Evolutionary conservation across 2,888 invertebrate genomes (phyloP).

Genomic region (Tenthredo mesomela): DNA sequence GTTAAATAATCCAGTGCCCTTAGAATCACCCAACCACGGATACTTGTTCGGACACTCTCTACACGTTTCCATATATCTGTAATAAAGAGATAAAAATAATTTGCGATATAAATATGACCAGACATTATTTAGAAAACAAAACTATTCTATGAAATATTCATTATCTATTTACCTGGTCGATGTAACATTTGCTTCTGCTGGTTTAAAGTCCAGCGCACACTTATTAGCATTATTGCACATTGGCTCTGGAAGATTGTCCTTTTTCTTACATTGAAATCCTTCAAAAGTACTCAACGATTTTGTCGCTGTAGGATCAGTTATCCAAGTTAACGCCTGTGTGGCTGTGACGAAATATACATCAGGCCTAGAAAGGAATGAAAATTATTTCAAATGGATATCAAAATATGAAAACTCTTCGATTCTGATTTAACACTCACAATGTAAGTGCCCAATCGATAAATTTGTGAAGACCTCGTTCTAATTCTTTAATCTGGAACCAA

Average conservation of each 20-base stretch:
- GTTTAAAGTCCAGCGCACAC: conserved; percentile 90
- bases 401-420: conserved; percentile 25
- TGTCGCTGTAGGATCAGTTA: conserved; percentile 90
- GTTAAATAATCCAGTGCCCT: conserved; percentile 88
- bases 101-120: not conserved
- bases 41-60: conserved; percentile 90
- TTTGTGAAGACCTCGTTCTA: conserved; percentile 90
- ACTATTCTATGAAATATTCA: not conserved
- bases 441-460: conserved; percentile 90
- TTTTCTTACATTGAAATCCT: conserved; percentile 89
- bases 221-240: conserved; percentile 91
- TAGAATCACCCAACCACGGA: conserved; percentile 94
- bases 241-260: conserved; percentile 85
- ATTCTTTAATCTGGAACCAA: conserved; percentile 95
- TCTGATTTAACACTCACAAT: conserved; percentile 81
- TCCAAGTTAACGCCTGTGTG: conserved; percentile 94
- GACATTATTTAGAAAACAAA: not conserved
- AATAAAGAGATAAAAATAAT: conserved; percentile 53
- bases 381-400: conserved; percentile 66
- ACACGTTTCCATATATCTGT: conserved; percentile 92
- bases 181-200: conserved; percentile 87
- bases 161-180: conserved; percentile 81
- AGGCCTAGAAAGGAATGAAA: conserved; percentile 80
- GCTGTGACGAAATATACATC: conserved; percentile 93
- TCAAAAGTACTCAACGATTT: conserved; percentile 87